These are phyloP conservation scores for Monomorium pharaonis DNA, from an alignment of 1,140 invertebrate genomes.

Conservation along the genomic window DNA sequence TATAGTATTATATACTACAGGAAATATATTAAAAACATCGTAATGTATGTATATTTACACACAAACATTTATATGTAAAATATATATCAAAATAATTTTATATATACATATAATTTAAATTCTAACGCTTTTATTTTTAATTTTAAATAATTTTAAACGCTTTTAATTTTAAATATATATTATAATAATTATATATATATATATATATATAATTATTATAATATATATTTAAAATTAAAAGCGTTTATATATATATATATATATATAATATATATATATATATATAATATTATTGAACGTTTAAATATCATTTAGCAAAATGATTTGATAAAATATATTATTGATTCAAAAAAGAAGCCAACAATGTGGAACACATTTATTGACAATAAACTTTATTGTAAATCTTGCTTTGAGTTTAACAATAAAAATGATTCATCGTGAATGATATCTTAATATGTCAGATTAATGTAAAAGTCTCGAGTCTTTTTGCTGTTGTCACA, in stretches of 20 bases:
- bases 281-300: neutral
- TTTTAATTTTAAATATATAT: constrained; percentile 1
- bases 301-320: neutral
- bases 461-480: too few species aligned
- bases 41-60: neutral
- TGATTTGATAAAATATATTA: neutral
- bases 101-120: neutral
- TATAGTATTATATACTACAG: neutral
- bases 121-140: too few species aligned
- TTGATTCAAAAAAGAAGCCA: neutral
- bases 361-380: neutral
- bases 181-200: neutral
- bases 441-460: neutral
- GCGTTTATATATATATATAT: neutral
- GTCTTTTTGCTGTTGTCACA: too few species aligned
- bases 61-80: neutral
- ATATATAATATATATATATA: neutral
- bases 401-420: neutral
- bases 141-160: too few species aligned
- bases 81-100: constrained; percentile 8
- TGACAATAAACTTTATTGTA: neutral
- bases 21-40: neutral
- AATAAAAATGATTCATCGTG: neutral
- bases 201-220: too few species aligned
- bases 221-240: too few species aligned